Evolutionary conservation across 2,113 vertebrate genomes (phyloP), one percentile per base, ranked within the genome.

Genomic region (Nannobrachium achirus): DNA sequence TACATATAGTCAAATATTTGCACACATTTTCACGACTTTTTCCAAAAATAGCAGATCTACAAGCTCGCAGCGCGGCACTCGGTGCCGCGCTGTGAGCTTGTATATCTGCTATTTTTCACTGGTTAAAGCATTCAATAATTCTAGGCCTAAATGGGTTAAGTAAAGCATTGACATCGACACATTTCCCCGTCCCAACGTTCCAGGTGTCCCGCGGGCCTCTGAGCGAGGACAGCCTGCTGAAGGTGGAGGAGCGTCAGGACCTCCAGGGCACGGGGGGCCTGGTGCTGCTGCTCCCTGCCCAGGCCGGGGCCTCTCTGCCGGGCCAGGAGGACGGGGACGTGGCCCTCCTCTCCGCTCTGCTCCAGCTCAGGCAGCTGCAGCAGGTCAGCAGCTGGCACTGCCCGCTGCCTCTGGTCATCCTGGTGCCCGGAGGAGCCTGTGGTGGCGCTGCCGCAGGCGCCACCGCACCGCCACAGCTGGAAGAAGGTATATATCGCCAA

Each of bases 341-440:
- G 0, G 92, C 92, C 15, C 93, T 96, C 89, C 93, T 98, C 38
- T 95, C 95, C 0, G 95, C 95, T 0, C 72, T 96, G 71, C 90
- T 98, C 40, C 96, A 98, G 84, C 88, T 98, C 62, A 97, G 92
- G 73, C 96, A 96, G 86, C 87, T 98, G 2, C 94, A 98, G 62
- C 94, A 96, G 66, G 95, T 90, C 20, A 96, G 94, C 75, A 90
- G 93, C 49, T 96, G 95, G 88, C 90, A 94, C 19, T 93, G 93
- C 0, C 59, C 94, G 0, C 78, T 97, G 44, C 96, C 96, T 0
- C 88, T 99, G 46, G 93, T 88, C 16, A 77, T 98, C 18, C 89
- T 99, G 4, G 91, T 94, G 0, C 95, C 96, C 0, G 57, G 87
- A 0, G 57, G 87, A 0, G 80, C 81, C 25, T 25, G 25, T 4